Evolutionary conservation across 1,140 invertebrate species (phyloP), one percentile per base, ranked within the genome.

Genomic region (Sinonovacula constricta): DNA sequence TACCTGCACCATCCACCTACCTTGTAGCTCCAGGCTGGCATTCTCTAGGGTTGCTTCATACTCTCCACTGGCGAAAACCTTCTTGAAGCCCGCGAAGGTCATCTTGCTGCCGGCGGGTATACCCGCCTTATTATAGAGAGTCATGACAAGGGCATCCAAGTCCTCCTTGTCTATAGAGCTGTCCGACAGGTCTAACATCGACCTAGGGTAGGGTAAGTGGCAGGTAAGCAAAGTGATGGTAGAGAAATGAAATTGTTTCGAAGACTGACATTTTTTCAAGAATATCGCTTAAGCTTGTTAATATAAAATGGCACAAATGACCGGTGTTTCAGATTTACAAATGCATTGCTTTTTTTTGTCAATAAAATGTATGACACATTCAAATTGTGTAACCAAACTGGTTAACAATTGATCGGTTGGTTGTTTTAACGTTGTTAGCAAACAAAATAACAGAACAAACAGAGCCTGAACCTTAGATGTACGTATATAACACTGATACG

Each of bases 171-270:
- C 66, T 3, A 84, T 67, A n/a, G 69, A 60, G 3, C 68, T 72
- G 28, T 84, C 83, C 4, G 83, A 84, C 0, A 84, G 71, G 56
- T 84, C 83, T 4, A 84, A 53, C 70, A 84, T 70, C 2, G 83
- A 82, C 34, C 83, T 84, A 14, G 1, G 18, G 18, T 45, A 45
- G 7, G 18, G 0, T n/a, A n/a, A n/a, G n/a, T n/a, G n/a, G 4
- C 3, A 3, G 0, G 18, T 18, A 5, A 18, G 24, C 24, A 53
- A 7, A 53, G 24, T 53, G 0, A n/a, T 3, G 18, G 2, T 53
- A 18, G 24, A 18, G 18, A n/a, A 53, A n/a, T 22, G 18, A 3
- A 3, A 3, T 22, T 22, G 24, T 18, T 53, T 53, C 24, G 18
- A 53, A 53, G 18, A n/a, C 49, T 14, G 18, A 18, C 7, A 15